Percentiles rank a stretch among this genome's conserved stretches.
These are phyloP conservation scores for Zaprionus ornatus DNA, from an alignment of 1,140 invertebrate genomes.

Conservation along the genomic window DNA sequence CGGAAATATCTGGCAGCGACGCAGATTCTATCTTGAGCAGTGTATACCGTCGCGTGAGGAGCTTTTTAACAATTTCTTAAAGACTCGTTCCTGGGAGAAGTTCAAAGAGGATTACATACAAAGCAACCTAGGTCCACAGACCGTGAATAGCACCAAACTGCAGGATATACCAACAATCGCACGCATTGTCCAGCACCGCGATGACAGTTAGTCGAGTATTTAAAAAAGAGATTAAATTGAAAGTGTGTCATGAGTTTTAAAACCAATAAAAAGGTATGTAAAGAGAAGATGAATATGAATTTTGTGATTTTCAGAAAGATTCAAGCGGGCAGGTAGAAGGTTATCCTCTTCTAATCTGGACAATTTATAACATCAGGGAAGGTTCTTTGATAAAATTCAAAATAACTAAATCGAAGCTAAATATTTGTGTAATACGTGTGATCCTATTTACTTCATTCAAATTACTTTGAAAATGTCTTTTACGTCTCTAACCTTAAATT, in stretches of 20 bases:
- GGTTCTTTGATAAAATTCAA: too few species aligned
- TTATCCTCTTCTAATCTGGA: too few species aligned
- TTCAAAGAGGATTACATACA: constrained; percentile 84
- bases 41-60: constrained; percentile 84
- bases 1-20: constrained; percentile 86
- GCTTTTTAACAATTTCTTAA: constrained; percentile 84
- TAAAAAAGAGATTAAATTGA: neutral
- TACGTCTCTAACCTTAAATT: too few species aligned
- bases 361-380: neutral
- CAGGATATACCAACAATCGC: constrained; percentile 75
- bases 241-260: neutral
- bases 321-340: too few species aligned
- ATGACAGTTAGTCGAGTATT: constrained; percentile 17
- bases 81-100: constrained; percentile 85
- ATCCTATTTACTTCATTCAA: too few species aligned
- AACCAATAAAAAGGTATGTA: neutral
- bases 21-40: constrained; percentile 85
- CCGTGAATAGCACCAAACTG: constrained; percentile 36
- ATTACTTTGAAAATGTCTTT: too few species aligned
- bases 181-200: constrained; percentile 64
- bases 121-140: constrained; percentile 24
- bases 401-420: too few species aligned
- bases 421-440: too few species aligned
- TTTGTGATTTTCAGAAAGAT: too few species aligned
- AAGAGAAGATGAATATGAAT: too few species aligned